A percentile compares a stretch with the other conserved stretches of the same genome.
phyloP scores from a whole-genome alignment of 2,888 invertebrate genomes.

The Epinotia nisella region DNA sequence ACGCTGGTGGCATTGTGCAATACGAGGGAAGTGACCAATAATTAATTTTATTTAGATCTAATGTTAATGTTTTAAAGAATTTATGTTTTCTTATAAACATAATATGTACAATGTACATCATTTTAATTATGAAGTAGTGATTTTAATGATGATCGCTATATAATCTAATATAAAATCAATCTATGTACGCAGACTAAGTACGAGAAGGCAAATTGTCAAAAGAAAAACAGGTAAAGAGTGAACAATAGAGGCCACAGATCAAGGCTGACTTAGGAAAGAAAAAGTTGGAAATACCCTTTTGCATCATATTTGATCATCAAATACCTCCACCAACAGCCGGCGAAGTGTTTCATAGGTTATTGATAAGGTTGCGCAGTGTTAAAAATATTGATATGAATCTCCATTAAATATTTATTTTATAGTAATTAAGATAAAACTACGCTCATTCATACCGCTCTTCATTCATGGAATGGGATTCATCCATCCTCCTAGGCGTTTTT shows the following conservation, averaged over 20 bases:
- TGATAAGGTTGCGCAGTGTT: not conserved
- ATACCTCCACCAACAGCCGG: not conserved
- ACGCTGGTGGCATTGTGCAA: constrained; percentile 14
- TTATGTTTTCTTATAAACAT: too few species aligned
- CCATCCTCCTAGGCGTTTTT: too few species aligned
- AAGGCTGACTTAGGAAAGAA: constrained; percentile 10
- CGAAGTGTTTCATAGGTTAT: not conserved
- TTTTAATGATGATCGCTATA: too few species aligned
- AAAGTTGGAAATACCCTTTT: constrained; percentile 24
- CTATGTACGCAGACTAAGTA: not conserved
- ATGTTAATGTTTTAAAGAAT: too few species aligned
- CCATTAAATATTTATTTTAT: not conserved
- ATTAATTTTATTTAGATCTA: not conserved
- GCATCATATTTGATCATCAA: not conserved
- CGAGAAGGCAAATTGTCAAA: not conserved
- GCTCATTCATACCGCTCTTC: too few species aligned
- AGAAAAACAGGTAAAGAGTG: not conserved
- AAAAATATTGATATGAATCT: too few species aligned
- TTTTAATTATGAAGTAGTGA: not conserved
- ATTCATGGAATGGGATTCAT: too few species aligned
- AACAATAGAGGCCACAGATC: constrained; percentile 32
- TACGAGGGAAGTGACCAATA: not conserved
- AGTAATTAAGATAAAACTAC: too few species aligned
- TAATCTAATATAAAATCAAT: not conserved
- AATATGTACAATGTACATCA: too few species aligned